Conservation (phyloP, 2,888 invertebrate genomes). For the Tetrapedia diversipes region DNA sequence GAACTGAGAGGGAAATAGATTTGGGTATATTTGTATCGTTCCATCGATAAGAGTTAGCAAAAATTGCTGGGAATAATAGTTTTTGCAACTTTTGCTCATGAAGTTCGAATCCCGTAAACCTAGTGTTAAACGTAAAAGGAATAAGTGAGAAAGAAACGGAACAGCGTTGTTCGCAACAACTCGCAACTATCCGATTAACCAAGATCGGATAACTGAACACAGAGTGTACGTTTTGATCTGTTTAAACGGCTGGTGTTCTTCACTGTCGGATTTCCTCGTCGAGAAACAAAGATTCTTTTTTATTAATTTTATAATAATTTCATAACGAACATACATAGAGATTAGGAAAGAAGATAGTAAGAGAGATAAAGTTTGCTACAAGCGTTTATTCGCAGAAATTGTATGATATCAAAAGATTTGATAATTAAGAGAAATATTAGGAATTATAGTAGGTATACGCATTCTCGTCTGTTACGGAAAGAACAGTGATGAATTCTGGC, state of each 20-base stretch:
- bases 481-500: not conserved
- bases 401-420: too few species aligned
- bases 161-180: not conserved
- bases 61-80: too few species aligned
- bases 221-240: not conserved
- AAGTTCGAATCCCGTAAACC: too few species aligned
- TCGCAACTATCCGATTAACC: not conserved
- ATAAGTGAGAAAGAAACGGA: not conserved
- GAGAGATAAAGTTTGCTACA: not conserved
- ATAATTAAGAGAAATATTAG: too few species aligned
- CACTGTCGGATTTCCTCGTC: conserved; percentile 1
- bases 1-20: too few species aligned
- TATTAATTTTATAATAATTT: not conserved
- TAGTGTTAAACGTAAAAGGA: too few species aligned
- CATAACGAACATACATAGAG: not conserved
- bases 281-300: not conserved
- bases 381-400: too few species aligned
- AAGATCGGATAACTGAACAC: conserved; percentile 1
- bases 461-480: not conserved
- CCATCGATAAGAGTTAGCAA: too few species aligned
- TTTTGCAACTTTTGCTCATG: too few species aligned
- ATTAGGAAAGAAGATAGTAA: not conserved
- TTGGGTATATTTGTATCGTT: too few species aligned
- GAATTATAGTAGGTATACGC: too few species aligned
- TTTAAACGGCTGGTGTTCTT: conserved; percentile 1